A percentile compares a stretch with the other conserved stretches of the same genome.
Evolutionary conservation across 2,888 invertebrate genomes (phyloP).

Genomic region (Xanthostigma xanthostigma): DNA sequence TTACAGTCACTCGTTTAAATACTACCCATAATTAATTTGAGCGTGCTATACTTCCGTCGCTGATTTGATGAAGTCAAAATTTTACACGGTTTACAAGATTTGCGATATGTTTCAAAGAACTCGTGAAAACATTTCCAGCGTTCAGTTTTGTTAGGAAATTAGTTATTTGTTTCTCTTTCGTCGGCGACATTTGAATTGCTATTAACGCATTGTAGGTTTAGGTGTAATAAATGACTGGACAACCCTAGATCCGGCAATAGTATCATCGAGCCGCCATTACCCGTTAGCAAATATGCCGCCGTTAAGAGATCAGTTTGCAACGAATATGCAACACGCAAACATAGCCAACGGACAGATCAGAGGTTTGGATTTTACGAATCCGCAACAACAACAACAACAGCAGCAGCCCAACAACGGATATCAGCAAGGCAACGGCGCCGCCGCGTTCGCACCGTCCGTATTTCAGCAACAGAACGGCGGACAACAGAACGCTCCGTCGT

Average conservation of each 20-base stretch:
- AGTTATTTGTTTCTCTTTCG: neutral
- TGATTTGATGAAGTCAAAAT: too few relatives aligned
- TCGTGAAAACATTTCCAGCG: too few relatives aligned
- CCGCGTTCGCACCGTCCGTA: constrained; percentile 3
- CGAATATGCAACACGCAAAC: constrained; percentile 14
- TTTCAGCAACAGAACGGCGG: constrained; percentile 1
- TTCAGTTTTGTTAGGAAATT: too few relatives aligned
- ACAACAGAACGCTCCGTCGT: constrained; percentile 11
- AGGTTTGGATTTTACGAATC: constrained; percentile 11
- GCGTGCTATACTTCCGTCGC: too few relatives aligned
- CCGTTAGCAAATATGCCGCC: constrained; percentile 26
- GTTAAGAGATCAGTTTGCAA: constrained; percentile 23
- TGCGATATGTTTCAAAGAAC: too few relatives aligned
- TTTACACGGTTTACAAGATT: too few relatives aligned
- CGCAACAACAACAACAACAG: constrained; percentile 14
- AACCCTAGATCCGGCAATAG: constrained; percentile 84
- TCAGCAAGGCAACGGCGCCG: constrained; percentile 10
- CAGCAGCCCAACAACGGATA: constrained; percentile 7
- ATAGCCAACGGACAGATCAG: constrained; percentile 15
- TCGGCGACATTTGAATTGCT: neutral
- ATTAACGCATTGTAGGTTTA: constrained; percentile 25
- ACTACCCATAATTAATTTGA: too few relatives aligned
- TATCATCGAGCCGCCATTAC: constrained; percentile 52
- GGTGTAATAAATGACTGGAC: constrained; percentile 68
- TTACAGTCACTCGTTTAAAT: too few relatives aligned